Percentiles rank a stretch among this genome's conserved stretches.
Conservation (phyloP, 2,888 invertebrate genomes). For the Aleiodes testaceus region DNA sequence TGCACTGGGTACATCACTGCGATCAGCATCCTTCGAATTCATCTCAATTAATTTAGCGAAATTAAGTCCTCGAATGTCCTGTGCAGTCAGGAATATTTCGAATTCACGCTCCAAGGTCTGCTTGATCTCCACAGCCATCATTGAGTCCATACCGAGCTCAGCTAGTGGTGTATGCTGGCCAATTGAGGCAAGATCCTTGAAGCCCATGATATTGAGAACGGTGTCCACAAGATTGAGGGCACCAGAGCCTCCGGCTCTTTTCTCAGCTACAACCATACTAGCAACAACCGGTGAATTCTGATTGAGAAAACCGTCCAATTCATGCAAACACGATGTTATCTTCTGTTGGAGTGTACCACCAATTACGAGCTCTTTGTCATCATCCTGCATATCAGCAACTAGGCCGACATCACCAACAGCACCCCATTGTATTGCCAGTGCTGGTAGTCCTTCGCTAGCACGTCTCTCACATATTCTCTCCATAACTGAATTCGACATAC, state of each 20-base stretch:
- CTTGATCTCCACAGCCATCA: conserved; percentile 97
- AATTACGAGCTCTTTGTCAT: conserved; percentile 80
- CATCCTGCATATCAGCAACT: conserved; percentile 84
- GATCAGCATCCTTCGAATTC: conserved; percentile 51
- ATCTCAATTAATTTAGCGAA: conserved; percentile 78
- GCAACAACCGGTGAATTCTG: conserved; percentile 79
- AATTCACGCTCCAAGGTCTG: conserved; percentile 92
- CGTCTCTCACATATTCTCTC: conserved; percentile 76
- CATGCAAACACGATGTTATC: conserved; percentile 86
- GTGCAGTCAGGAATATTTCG: conserved; percentile 88
- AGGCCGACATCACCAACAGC: conserved; percentile 83
- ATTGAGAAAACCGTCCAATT: conserved; percentile 84
- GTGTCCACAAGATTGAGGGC: conserved; percentile 82
- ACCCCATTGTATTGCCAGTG: conserved; percentile 78
- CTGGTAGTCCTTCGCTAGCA: conserved; percentile 73
- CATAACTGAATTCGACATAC: conserved; percentile 75
- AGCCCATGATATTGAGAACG: conserved; percentile 77
- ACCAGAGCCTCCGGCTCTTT: conserved; percentile 78
- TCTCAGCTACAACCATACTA: conserved; percentile 92
- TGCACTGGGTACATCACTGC: conserved; percentile 5
- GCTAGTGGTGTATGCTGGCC: conserved; percentile 84
- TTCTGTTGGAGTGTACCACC: conserved; percentile 90
- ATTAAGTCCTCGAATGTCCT: conserved; percentile 88
- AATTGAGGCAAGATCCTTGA: conserved; percentile 45
- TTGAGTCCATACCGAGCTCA: conserved; percentile 96